Evolutionary conservation across 2,797 vertebrate species (phyloP), one percentile per base, ranked within the genome.

Genomic region (Mallotus villosus): DNA sequence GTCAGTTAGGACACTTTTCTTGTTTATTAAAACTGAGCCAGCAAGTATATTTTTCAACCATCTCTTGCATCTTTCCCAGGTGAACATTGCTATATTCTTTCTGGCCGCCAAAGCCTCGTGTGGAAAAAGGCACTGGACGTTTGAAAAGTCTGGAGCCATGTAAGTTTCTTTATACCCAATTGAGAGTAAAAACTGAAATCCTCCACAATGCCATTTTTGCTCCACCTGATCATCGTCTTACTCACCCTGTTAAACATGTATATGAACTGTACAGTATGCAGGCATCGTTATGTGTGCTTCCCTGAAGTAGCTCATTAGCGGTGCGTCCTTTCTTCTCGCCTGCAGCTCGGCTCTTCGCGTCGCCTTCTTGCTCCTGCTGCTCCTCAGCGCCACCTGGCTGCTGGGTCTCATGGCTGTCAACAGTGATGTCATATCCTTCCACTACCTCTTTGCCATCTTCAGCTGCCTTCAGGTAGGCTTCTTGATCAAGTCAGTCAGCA

Each of bases 361-460:
- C 0, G 89, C 94, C 0, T 93, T 95, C 82, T 82, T 95, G 11
- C 87, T 95, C 12, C 80, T 96, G 80, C 86, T 96, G 81, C 92
- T 96, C 3, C 63, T 95, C 76, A 93, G 93, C 0, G 92, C 93
- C 81, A 94, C 95, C 0, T 96, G 95, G 95, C 90, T 96, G 72
- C 88, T 95, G 81, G 94, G 94, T 49, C 89, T 96, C 63, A 92
- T 96, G 93, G 94, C 95, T 0, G 94, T 96, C 37, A 96, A 96
- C 88, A 92, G 92, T 0, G 94, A 95, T 0, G 73, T 88, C 3
- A 92, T 96, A 81, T 86, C 88, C 0, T 94, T 95, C 49, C 95
- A 96, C 87, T 96, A 95, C 86, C 93, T 96, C 71, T 96, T 96
- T 16, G 94, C 94, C 3, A 79, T 92, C 82, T 93, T 94, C 86